Percentiles rank a stretch among this genome's conserved stretches.
These are phyloP conservation scores for Troides oblongomaculatus DNA, from an alignment of 2,888 invertebrate species.

Conservation along the genomic window DNA sequence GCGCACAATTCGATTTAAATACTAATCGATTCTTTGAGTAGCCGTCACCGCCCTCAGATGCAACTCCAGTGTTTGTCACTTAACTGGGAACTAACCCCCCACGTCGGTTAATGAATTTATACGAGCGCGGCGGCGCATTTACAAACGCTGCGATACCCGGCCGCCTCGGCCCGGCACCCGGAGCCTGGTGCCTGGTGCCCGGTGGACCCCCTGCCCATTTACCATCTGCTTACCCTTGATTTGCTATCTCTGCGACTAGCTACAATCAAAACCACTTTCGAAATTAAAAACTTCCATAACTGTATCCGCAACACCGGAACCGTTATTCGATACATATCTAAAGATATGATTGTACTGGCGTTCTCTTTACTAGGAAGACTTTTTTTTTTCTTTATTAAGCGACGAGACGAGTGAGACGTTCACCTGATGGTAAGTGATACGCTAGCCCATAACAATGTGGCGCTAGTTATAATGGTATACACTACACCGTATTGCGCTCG, in stretches of 20 bases:
- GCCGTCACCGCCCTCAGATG: conserved; percentile 48
- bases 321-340: no score
- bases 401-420: no score
- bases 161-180: conserved; percentile 11
- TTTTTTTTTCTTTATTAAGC: no score
- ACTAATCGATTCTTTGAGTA: conserved; percentile 58
- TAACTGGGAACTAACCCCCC: conserved; percentile 40
- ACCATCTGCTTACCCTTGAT: conserved; percentile 26
- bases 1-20: conserved; percentile 36
- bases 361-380: no score
- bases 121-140: conserved; percentile 40
- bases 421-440: no score
- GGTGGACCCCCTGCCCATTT: conserved; percentile 34
- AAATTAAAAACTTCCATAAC: background rate
- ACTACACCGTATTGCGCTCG: no score
- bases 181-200: no score
- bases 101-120: conserved; percentile 55
- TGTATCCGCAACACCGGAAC: background rate
- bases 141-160: conserved; percentile 36
- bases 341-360: no score
- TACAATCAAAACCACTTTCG: background rate
- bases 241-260: conserved; percentile 3
- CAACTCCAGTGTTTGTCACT: conserved; percentile 59
- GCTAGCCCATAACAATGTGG: no score
- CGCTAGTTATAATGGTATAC: no score